Conservation (phyloP, 2,888 invertebrate genomes). For the Acrobasis repandana region DNA sequence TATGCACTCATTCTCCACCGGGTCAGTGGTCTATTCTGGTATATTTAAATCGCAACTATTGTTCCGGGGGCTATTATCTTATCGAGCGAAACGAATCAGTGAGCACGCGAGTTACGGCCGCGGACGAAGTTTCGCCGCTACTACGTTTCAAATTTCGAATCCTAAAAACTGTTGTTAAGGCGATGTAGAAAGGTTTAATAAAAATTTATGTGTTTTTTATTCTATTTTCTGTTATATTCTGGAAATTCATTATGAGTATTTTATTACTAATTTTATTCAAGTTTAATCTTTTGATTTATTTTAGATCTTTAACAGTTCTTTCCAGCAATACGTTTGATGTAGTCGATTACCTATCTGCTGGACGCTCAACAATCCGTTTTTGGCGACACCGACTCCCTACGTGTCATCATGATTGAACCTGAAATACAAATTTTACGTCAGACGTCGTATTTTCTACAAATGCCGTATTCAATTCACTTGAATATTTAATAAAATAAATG, state of each 20-base stretch:
- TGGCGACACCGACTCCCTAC: no score
- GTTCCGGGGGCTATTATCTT: conserved; percentile 52
- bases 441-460: no score
- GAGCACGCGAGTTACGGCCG: conserved; percentile 69
- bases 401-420: no score
- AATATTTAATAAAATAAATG: no score
- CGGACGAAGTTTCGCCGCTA: conserved; percentile 39
- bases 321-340: no score
- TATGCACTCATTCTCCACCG: conserved; percentile 1
- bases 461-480: no score
- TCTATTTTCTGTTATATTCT: background rate
- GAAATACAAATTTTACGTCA: no score
- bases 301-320: no score
- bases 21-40: conserved; percentile 4
- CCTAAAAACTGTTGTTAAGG: conserved; percentile 55
- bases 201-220: background rate
- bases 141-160: conserved; percentile 46
- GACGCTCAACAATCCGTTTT: no score
- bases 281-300: no score
- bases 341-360: no score
- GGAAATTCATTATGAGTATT: background rate
- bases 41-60: conserved; percentile 21
- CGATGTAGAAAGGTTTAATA: conserved; percentile 22
- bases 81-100: conserved; percentile 74
- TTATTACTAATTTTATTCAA: background rate